phyloP scores from a whole-genome alignment of 2,113 vertebrate species.

The Hydrolagus affinis region DNA sequence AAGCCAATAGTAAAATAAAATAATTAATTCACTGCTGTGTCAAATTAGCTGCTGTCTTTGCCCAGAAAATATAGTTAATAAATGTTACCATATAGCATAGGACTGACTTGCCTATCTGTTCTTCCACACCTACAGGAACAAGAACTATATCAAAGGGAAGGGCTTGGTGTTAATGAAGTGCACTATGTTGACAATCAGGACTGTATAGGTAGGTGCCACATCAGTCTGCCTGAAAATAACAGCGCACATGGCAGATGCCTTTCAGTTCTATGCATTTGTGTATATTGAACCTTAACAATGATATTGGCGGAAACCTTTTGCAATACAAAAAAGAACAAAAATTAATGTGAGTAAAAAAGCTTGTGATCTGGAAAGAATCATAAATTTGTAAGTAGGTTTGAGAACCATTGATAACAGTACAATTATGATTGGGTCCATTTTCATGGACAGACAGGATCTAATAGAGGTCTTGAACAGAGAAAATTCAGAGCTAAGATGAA shows the following conservation, averaged over 20 bases:
- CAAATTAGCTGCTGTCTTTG: no score
- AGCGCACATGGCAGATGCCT: no score
- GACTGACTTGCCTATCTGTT: background rate
- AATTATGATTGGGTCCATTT: no score
- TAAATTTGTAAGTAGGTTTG: no score
- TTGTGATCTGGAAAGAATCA: background rate
- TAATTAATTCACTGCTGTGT: no score
- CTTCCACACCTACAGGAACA: slow-evolving; percentile 67
- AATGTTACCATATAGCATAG: no score
- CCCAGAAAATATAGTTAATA: no score
- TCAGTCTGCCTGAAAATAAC: background rate
- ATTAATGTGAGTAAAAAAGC: background rate
- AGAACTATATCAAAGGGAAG: slow-evolving; percentile 91
- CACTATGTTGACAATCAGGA: slow-evolving; percentile 98
- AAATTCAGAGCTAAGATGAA: no score
- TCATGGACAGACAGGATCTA: no score
- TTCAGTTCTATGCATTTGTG: background rate
- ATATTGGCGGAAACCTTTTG: background rate
- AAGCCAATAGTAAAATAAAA: no score
- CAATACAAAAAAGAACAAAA: background rate
- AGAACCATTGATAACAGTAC: no score
- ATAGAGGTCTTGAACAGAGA: no score
- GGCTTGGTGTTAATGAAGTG: slow-evolving; percentile 91
- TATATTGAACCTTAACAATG: background rate
- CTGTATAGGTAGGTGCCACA: slow-evolving; percentile 75